Conservation (phyloP, 1,140 invertebrate genomes). For the Agrilus planipennis region DNA sequence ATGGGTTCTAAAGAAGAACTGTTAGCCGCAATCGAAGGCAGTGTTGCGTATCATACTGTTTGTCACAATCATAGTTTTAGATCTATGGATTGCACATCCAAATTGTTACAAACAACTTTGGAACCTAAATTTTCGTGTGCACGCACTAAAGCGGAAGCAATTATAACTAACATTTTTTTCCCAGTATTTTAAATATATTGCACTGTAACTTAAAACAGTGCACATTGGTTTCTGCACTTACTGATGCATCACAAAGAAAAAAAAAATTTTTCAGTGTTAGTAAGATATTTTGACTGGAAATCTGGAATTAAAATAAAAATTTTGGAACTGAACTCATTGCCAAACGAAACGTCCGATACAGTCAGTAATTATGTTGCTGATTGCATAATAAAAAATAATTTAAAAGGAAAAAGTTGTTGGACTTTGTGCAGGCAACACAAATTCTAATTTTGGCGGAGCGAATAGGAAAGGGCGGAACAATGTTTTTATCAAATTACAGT, state of each 20-base stretch:
- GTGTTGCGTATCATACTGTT: neutral
- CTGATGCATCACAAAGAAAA: neutral
- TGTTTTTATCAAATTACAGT: conserved; percentile 1
- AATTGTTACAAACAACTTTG: neutral
- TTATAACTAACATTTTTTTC: neutral
- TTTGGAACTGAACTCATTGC: neutral
- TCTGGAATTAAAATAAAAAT: neutral
- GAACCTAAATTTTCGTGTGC: neutral
- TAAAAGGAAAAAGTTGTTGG: conserved; percentile 18
- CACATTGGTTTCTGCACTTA: neutral
- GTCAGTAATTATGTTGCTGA: conserved; percentile 4
- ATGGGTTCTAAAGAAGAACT: too few species aligned
- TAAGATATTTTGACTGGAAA: neutral
- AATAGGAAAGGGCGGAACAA: conserved; percentile 10
- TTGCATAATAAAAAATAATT: neutral
- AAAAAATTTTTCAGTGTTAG: neutral
- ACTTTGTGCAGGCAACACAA: conserved; percentile 23
- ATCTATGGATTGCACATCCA: neutral
- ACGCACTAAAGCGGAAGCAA: conserved; percentile 2
- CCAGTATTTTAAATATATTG: neutral
- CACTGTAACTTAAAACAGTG: neutral
- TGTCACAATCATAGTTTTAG: neutral
- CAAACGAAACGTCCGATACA: neutral
- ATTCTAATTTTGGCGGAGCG: conserved; percentile 23
- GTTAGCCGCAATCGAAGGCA: neutral